Base-by-base conservation (phyloP, 2,113 vertebrate genomes). In the Condylura cristata region DNA sequence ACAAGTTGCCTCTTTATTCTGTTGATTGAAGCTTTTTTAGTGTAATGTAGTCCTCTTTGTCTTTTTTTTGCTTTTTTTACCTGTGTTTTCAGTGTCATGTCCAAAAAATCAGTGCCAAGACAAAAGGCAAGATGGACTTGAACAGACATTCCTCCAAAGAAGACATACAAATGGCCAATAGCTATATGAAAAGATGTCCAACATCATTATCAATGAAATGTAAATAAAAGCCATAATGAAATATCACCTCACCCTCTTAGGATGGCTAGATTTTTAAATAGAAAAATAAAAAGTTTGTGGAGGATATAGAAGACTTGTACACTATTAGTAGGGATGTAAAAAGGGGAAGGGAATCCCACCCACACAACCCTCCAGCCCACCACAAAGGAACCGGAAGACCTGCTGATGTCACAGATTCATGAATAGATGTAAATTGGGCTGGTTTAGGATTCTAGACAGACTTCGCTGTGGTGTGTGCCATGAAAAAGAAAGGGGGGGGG, bases 341-440 rank as follows among this genome's bases (percentile, higher is more conserved):
- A 75, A 32, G 86, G 91, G 95, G 89, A 41, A 83, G 98, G 97
- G 98, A 98, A 98, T 98, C 98, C 98, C 97, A 97, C 98, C 98
- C 98, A 93, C 98, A 97, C 97, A 94, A 93, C 96, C 98, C 98
- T 96, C 98, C 98, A 97, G 97, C 96, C 96, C 97, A 96, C 98
- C 98, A 97, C 98, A 97, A 94, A 97, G 97, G 91, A 98, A 97
- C 98, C 97, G 85, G 93, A 92, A 92, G 94, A 96, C 97, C 94
- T 97, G 97, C 98, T 98, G 98, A 98, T 98, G 98, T 98, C 98
- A 99, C 98, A 16, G 98, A 98, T 98, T 98, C 98, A 99, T 99
- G 98, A 99, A 98, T 98, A 98, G 98, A 98, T 98, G 97, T 89
- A 97, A 96, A 98, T 72, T 16, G 97, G 98, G 97, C 97, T 96